Base-by-base conservation (phyloP, 1,140 invertebrate species). In the Zaprionus ghesquierei region DNA sequence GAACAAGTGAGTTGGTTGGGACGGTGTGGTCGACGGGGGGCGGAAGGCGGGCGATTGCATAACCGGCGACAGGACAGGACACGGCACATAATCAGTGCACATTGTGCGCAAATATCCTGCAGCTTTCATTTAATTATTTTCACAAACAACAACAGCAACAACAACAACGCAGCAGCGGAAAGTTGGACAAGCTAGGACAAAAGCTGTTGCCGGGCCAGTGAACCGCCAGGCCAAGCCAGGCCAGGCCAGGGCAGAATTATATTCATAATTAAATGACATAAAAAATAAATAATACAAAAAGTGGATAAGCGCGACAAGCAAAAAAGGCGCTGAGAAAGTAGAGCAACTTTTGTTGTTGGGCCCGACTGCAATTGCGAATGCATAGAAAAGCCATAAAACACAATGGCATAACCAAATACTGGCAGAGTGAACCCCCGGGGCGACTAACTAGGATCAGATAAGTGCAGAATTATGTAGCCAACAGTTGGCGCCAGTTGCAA, bases 221-320 rank as follows among this genome's bases (percentile, higher is more conserved):
- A 55, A 63, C 61, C 35, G 23, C 18, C 33, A 22, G 63, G 58
- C 53, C 33, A 35, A 50, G 69, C 51, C 66, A n/a, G n/a, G 23
- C 18, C 33, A 22, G 63, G 58, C 53, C 33, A 35, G 53, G 69
- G 49, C 66, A n/a, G 59, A 81, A 65, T 69, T 75, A 74, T 79
- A 61, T 81, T 79, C 72, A 82, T 87, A 86, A 86, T 86, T 76
- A 81, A 86, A 81, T 76, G 62, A 87, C 82, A 86, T 79, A 76
- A 79, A 73, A 84, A 84, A 63, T 54, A 46, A 51, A 54, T 38
- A 62, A 62, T n/a, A 62, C 31, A 25, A 60, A 35, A 23, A 49
- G 33, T 10, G n/a, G 35, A 38, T n/a, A n/a, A 38, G n/a, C 35
- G 5, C 5, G 35, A 15, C n/a, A 5, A 15, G 15, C 2, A 38